Conservation (phyloP, 2,888 invertebrate genomes). For the Chymomyza caudatula region DNA sequence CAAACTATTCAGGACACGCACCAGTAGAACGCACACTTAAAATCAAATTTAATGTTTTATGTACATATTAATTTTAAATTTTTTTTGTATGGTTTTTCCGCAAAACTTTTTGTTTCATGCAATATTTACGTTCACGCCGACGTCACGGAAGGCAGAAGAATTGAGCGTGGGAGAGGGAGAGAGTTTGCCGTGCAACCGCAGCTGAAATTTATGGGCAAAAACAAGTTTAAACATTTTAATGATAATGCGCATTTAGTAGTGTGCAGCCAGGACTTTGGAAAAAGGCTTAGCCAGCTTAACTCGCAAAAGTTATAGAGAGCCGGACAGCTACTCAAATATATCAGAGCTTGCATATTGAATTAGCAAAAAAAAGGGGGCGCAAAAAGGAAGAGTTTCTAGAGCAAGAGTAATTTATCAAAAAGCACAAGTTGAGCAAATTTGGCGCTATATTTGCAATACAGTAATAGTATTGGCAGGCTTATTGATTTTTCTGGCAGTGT, state of each 20-base stretch:
- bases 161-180: constrained; percentile 19
- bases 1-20: background rate
- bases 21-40: constrained; percentile 5
- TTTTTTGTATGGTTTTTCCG: constrained; percentile 22
- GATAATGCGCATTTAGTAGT: constrained; percentile 73
- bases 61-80: constrained; percentile 40
- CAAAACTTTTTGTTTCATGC: constrained; percentile 50
- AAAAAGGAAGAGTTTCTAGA: background rate
- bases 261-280: constrained; percentile 67
- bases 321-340: background rate
- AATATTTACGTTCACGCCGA: constrained; percentile 54
- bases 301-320: constrained; percentile 52
- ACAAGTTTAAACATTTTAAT: constrained; percentile 69
- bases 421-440: background rate
- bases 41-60: constrained; percentile 49
- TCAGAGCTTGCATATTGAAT: constrained; percentile 63
- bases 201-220: constrained; percentile 54
- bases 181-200: constrained; percentile 35
- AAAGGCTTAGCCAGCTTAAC: constrained; percentile 70
- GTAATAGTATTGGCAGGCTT: background rate
- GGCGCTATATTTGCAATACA: background rate
- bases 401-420: background rate
- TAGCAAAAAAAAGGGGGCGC: constrained; percentile 31
- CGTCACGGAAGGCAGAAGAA: background rate
- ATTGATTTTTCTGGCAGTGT: background rate